Base-by-base conservation (phyloP, 2,888 invertebrate species). In the Dryobota labecula region DNA sequence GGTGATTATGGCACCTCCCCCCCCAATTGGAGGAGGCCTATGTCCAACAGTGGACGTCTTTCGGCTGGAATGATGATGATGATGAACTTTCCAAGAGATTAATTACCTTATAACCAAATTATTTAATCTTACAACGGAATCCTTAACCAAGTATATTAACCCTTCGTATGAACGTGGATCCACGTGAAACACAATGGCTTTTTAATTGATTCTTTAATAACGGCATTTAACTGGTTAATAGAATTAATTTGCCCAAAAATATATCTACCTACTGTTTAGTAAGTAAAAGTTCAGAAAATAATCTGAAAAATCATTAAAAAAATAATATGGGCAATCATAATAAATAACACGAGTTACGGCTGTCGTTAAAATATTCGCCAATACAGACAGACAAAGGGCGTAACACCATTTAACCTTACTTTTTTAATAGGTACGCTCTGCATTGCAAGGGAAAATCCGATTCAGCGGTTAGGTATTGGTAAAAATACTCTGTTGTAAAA, bases 401-500 rank as follows among this genome's bases (percentile, higher is more conserved):
- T 64, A 54, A 47, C n/a, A 33, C 6, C 24, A 41, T 54, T 47
- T 11, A 43, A 13, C 18, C 3, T n/a, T 38, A 18, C 0, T n/a
- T 27, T 47, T 47, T 54, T 11, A 2, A 41, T 20, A n/a, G n/a
- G n/a, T n/a, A 47, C n/a, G 1, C 4, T 41, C 20, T 3, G 7
- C 18, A 20, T 24, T 47, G 45, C 18, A 6, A 0, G 8, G 38
- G 4, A 24, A 45, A 27, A 54, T 41, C 4, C 54, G 13, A 47
- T 65, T 30, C 45, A 45, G 53, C 30, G 20, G 36, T 63, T 43
- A n/a, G n/a, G n/a, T n/a, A 30, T 20, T 5, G 24, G 18, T 15
- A 20, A 75, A 62, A 63, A 53, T 15, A 20, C 24, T 30, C 4
- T 47, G 6, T 49, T 43, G 36, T 24, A 51, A 66, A 56, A 53